These are phyloP conservation scores for Onychomys arenicola DNA, from an alignment of 2,797 vertebrate species.

Conservation along the genomic window DNA sequence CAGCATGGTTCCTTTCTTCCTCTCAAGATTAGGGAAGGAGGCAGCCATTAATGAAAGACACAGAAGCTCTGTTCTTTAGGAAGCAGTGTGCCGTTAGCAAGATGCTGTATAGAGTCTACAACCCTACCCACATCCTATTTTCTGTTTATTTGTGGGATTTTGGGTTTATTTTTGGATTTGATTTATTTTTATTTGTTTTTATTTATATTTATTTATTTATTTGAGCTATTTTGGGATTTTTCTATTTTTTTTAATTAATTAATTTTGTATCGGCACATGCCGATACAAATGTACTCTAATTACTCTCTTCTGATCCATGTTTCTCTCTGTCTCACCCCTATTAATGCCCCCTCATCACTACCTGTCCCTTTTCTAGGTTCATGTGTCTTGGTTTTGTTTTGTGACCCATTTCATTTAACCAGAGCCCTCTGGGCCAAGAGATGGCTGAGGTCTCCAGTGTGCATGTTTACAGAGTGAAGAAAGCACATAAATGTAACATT, in stretches of 20 bases:
- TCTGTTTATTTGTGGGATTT: not conserved
- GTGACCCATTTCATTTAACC: not conserved
- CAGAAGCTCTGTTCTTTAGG: not conserved
- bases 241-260: not conserved
- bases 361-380: not conserved
- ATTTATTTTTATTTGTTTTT: not conserved
- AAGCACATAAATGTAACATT: not conserved
- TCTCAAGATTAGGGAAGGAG: constrained; percentile 28
- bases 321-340: not conserved
- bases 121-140: not conserved
- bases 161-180: not conserved
- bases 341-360: not conserved
- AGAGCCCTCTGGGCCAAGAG: not conserved
- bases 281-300: not conserved
- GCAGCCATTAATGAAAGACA: constrained; percentile 31
- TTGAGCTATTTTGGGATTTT: not conserved
- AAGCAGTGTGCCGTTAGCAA: not conserved
- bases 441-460: not conserved
- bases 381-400: not conserved
- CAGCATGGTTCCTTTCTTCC: not conserved
- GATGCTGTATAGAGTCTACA: constrained; percentile 14
- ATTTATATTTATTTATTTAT: not conserved
- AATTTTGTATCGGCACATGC: not conserved
- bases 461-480: not conserved
- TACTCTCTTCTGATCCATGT: not conserved